phyloP scores from a whole-genome alignment of 2,797 vertebrate genomes.

The Propithecus perrieri region DNA sequence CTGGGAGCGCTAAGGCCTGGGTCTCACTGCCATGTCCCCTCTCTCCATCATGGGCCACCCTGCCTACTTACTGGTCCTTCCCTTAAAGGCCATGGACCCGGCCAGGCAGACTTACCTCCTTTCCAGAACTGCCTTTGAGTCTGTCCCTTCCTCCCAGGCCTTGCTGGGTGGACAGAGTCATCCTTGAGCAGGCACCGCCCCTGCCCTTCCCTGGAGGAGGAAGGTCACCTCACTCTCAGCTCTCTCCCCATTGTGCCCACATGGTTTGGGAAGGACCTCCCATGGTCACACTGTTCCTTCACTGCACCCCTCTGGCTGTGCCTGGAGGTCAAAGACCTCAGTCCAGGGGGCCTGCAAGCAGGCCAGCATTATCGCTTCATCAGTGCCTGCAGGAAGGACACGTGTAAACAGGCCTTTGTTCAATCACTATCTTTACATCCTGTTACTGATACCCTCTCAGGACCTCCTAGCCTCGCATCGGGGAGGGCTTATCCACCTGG shows the following conservation, averaged over 20 bases:
- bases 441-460: fast-evolving
- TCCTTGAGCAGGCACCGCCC: background rate
- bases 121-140: background rate
- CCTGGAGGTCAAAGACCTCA: background rate
- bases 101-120: background rate
- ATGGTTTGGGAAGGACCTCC: background rate
- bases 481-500: conserved; percentile 38
- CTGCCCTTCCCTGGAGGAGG: background rate
- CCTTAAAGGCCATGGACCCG: background rate
- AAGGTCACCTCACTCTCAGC: background rate
- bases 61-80: background rate
- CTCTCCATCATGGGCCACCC: background rate
- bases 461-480: background rate
- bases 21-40: background rate
- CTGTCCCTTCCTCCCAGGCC: background rate
- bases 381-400: background rate
- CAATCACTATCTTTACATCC: background rate
- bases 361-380: background rate
- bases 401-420: background rate
- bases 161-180: fast-evolving
- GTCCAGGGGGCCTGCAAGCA: background rate
- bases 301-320: fast-evolving
- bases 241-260: fast-evolving
- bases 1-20: background rate
- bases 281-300: fast-evolving